Percentiles rank a stretch among this genome's conserved stretches.
phyloP scores from a whole-genome alignment of 2,888 invertebrate genomes.

The Caenorhabditis virilis region DNA sequence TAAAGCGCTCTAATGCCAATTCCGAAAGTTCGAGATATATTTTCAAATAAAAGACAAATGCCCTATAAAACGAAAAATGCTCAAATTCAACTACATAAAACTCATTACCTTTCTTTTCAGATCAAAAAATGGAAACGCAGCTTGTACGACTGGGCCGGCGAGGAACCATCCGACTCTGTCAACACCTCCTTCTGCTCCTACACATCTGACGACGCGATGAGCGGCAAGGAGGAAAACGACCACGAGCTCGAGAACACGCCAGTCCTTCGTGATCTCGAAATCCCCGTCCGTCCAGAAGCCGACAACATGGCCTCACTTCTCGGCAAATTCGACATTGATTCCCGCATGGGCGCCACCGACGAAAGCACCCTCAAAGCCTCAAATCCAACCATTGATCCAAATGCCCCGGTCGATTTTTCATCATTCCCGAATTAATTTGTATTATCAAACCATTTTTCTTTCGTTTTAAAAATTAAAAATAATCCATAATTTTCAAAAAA shows the following conservation, averaged over 20 bases:
- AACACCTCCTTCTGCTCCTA: conserved; percentile 56
- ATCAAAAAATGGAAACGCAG: conserved; percentile 59
- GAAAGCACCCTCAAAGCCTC: conserved; percentile 63
- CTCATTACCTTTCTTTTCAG: too few relatives aligned
- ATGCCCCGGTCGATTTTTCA: conserved; percentile 57
- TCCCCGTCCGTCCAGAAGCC: conserved; percentile 49
- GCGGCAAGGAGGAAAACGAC: conserved; percentile 15
- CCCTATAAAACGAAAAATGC: too few relatives aligned
- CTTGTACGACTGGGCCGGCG: conserved; percentile 64
- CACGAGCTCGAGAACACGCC: conserved; percentile 19
- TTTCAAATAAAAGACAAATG: too few relatives aligned
- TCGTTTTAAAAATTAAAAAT: too few relatives aligned
- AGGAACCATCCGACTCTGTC: conserved; percentile 61
- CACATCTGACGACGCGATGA: conserved; percentile 33
- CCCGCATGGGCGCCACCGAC: conserved; percentile 45
- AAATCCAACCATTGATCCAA: conserved; percentile 16
- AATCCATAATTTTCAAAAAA: too few relatives aligned
- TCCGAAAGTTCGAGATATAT: too few relatives aligned
- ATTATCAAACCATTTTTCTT: too few relatives aligned
- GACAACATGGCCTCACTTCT: conserved; percentile 65
- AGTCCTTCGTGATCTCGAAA: conserved; percentile 19
- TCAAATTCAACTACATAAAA: too few relatives aligned
- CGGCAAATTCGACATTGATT: conserved; percentile 62
- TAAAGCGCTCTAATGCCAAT: too few relatives aligned
- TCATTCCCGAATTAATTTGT: neutral